Percentiles rank a stretch among this genome's conserved stretches.
These are phyloP conservation scores for Leiothrix lutea DNA, from an alignment of 2,113 vertebrate species.

Conservation along the genomic window DNA sequence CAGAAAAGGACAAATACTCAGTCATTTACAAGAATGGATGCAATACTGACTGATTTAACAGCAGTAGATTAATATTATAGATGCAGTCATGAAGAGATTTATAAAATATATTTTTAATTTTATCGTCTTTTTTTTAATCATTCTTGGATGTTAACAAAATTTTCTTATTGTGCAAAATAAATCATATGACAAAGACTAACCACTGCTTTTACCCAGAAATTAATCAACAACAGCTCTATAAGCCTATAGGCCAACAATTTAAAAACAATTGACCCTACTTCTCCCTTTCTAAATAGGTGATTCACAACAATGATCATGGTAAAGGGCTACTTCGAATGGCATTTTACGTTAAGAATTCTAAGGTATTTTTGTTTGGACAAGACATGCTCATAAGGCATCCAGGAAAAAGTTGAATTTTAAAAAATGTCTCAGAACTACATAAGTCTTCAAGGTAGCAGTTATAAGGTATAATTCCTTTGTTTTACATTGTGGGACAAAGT, in stretches of 20 bases:
- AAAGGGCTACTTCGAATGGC: not conserved
- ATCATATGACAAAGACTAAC: not conserved
- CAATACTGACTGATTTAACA: constrained; percentile 29
- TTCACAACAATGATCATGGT: not conserved
- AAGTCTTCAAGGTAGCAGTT: not conserved
- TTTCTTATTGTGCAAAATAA: not conserved
- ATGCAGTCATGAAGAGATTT: not conserved
- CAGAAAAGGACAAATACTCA: constrained; percentile 2
- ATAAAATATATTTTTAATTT: constrained; percentile 51
- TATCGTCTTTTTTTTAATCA: not conserved
- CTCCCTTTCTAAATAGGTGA: not conserved
- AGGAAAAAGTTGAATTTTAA: not conserved
- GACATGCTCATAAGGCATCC: not conserved
- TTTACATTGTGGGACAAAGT: not conserved
- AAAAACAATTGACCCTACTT: not conserved
- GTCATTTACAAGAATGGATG: not conserved
- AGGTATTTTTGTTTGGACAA: not conserved
- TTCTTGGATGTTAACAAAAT: not conserved
- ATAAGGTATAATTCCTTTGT: not conserved
- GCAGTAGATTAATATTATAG: not conserved
- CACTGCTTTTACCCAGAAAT: not conserved
- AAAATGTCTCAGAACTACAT: not conserved
- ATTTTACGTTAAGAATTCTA: not conserved
- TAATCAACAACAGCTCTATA: not conserved
- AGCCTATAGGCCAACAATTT: not conserved